Evolutionary conservation across 2,113 vertebrate species (phyloP), one percentile per base, ranked within the genome.

Genomic region (Charadrius vociferus): DNA sequence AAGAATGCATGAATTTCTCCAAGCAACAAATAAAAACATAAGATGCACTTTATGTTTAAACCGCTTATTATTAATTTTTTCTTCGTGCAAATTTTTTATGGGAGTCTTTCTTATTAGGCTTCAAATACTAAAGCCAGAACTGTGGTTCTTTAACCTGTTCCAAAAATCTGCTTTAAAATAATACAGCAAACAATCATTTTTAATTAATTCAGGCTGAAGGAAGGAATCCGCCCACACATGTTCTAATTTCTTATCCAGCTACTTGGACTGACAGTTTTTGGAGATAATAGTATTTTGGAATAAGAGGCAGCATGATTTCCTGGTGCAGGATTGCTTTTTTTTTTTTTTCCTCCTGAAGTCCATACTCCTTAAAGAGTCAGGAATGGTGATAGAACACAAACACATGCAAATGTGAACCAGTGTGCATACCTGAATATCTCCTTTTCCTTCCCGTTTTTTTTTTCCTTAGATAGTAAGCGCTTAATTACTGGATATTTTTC

Each of bases 201-300:
- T 95, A 95, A 96, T 97, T 97, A 94, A 95, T 96, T 96, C 94
- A 95, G 86, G 53, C 93, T 97, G 94, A 78, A 96, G 95, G 95
- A 97, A 97, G 88, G 65, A 96, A 87, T 95, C 84, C 94, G 55
- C 95, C 95, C 97, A 96, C 97, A 93, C 91, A 94, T 97, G 95
- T 95, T 95, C 96, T 89, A 49, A 95, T 84, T 95, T 95, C 94
- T 96, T 95, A 94, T 80, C 93, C 96, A 94, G 53, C 91, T 95
- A 84, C 91, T 95, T 95, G 86, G 93, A 87, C 81, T 95, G 95
- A 77, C 94, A 77, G 74, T 62, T 93, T 84, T 80, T 93, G 66
- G 92, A 96, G 78, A 85, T 90, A 67, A 75, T 59, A 66, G 39
- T 81, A 23, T 81, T 97, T 95, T 95, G 83, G 23, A 92, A 81